These are phyloP conservation scores for Acanthurus leucopareius DNA, from an alignment of 2,797 vertebrate genomes.

Conservation along the genomic window DNA sequence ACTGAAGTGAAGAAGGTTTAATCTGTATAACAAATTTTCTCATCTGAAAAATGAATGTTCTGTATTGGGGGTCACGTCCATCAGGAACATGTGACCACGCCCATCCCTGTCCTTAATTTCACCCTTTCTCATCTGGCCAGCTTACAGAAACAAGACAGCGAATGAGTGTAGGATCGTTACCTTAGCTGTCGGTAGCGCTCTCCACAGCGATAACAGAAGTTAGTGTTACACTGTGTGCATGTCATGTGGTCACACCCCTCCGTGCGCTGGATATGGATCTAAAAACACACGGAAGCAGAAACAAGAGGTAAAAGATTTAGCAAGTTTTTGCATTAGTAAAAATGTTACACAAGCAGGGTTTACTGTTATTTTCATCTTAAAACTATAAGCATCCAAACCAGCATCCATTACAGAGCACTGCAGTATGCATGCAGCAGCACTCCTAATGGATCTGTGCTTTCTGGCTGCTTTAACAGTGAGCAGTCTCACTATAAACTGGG, in stretches of 20 bases:
- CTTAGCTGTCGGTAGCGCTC: slow-evolving; percentile 96
- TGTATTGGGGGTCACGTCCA: too few relatives aligned
- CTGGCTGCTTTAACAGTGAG: slow-evolving; percentile 27
- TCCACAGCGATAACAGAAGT: slow-evolving; percentile 99
- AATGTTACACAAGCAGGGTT: too few relatives aligned
- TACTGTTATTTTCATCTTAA: too few relatives aligned
- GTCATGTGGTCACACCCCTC: slow-evolving; percentile 99
- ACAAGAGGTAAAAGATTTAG: background rate
- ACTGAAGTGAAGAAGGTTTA: too few relatives aligned
- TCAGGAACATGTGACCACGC: too few relatives aligned
- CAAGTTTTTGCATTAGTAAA: too few relatives aligned
- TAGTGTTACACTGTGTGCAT: slow-evolving; percentile 98
- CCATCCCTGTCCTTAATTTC: too few relatives aligned
- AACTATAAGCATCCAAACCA: background rate
- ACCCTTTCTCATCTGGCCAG: too few relatives aligned
- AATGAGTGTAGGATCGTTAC: slow-evolving; percentile 17
- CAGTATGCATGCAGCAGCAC: slow-evolving; percentile 2
- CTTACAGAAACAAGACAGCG: background rate
- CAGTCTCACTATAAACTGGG: slow-evolving; percentile 37
- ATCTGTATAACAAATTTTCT: too few relatives aligned
- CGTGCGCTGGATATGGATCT: slow-evolving; percentile 99
- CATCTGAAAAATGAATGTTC: too few relatives aligned
- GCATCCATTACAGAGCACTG: background rate
- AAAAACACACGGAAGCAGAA: background rate
- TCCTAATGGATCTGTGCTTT: slow-evolving; percentile 20